Base-by-base conservation (phyloP, 2,888 invertebrate genomes). In the Smittia sp. region DNA sequence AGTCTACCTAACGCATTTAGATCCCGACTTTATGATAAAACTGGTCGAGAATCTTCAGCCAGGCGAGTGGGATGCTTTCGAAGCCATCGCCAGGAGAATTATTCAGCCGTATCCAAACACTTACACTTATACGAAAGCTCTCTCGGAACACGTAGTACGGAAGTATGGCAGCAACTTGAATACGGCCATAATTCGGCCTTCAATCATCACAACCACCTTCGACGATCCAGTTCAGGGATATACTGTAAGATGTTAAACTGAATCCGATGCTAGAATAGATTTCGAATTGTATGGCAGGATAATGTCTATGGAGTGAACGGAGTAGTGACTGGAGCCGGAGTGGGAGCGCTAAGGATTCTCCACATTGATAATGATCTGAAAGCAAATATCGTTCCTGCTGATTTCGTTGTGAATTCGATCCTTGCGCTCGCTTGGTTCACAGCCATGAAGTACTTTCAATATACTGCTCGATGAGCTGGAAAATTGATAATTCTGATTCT, bases 61-160 rank as follows among this genome's bases (percentile, higher is more conserved):
- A 7, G 32, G 73, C 7, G 25, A 75, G 0, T 41, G 13, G 20
- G 73, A 73, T 2, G 25, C 73, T 11, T 32, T 63, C 15, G 63
- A 77, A 20, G 74, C 74, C 15, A 1, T 78, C 1, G 77, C 77
- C 1, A 75, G 77, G 11, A 54, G 69, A n/a, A 76, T 79, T 11
- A 77, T 78, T 11, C 52, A 32, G 9, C 78, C 78, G 15, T 78
- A 77, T 77, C 77, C 77, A 0, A 79, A 78, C 46, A 77, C 78
- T 0, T 78, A 79, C 73, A 76, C 76, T 3, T 79, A 75, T 54
- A 76, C 78, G 1, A 79, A 79, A 58, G 75, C 78, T 1, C 74
- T 79, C 7, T 76, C 77, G 2, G 79, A 79, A 73, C 77, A 77
- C 32, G 7, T 79, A 7, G 76, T 79, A 0, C 73, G 77, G 20